Conservation (phyloP, 2,888 invertebrate species). For the Hirtodrosophila alboralis region DNA sequence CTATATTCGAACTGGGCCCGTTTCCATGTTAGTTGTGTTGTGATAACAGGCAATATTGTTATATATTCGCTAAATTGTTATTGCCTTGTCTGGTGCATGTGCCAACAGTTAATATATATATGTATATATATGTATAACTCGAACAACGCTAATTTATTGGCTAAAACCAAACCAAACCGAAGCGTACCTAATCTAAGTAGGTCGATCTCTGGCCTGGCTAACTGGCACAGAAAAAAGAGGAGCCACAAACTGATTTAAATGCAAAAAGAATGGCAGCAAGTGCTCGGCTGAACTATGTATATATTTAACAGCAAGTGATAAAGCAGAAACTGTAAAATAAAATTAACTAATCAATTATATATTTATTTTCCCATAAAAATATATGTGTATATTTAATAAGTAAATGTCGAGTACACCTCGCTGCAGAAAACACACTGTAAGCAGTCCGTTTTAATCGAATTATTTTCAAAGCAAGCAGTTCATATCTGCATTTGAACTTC, state of each 20-base stretch:
- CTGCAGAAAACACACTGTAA: no score
- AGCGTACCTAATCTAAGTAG: constrained; percentile 59
- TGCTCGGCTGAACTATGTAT: background rate
- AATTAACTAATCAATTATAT: constrained; percentile 13
- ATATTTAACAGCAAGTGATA: background rate
- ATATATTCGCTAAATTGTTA: constrained; percentile 19
- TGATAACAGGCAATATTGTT: constrained; percentile 45
- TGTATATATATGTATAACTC: constrained; percentile 28
- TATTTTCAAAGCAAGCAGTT: no score
- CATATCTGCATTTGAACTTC: no score
- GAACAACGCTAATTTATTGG: constrained; percentile 48
- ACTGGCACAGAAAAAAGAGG: background rate
- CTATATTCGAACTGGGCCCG: no score
- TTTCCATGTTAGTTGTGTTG: constrained; percentile 30
- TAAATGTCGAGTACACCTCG: no score
- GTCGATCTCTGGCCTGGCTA: constrained; percentile 57
- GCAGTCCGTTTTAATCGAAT: no score
- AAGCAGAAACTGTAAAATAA: background rate
- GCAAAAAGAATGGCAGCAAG: constrained; percentile 9
- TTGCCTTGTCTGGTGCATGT: constrained; percentile 26
- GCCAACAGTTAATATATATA: constrained; percentile 48
- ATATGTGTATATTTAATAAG: background rate
- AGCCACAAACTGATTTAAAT: constrained; percentile 21
- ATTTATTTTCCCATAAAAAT: background rate
- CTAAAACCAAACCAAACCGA: constrained; percentile 11